Evolutionary conservation across 2,888 invertebrate species (phyloP), one percentile per base, ranked within the genome.

Genomic region (Dasysyrphus tricinctus): DNA sequence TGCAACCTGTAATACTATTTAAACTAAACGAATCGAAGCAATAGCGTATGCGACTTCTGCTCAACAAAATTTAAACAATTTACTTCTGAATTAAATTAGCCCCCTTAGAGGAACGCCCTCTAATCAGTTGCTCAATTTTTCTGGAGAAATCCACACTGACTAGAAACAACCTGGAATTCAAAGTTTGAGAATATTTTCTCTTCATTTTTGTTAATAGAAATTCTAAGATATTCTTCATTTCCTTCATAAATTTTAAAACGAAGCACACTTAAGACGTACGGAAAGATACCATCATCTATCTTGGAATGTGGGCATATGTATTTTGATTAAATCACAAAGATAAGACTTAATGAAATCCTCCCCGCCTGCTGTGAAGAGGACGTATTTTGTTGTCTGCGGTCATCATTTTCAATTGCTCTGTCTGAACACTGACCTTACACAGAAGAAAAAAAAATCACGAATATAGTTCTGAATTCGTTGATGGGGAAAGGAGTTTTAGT

Each of bases 321-420:
- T 75, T 84, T 75, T 79, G 79, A 83, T 83, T 59, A 75, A 83
- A 65, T 56, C 44, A 39, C 63, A 39, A 54, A 83, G 74, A 79
- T 79, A 78, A 49, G n/a, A 24, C 54, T 8, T 32, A 59, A 69
- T 51, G 44, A 67, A 73, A 73, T 24, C 51, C 14, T 47, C 24
- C 51, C 56, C 51, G 29, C 11, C 44, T 49, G 5, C 16, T 29
- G 0, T 32, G 49, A 49, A 54, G 8, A 54, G 14, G 12, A 14
- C 2, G 0, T 12, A 19, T 24, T 39, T 14, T 24, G 19, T 59
- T 59, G 59, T 59, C 19, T 39, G 39, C 19, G 59, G 59, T 16
- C 57, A 34, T 29, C 29, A 54, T 12, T 29, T 54, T 54, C 29
- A 12, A 39, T 39, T 19, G 9, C 59, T 24, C 39, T 19, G 6